Conservation (phyloP, 2,888 invertebrate species). For the Dolomedes plantarius region DNA sequence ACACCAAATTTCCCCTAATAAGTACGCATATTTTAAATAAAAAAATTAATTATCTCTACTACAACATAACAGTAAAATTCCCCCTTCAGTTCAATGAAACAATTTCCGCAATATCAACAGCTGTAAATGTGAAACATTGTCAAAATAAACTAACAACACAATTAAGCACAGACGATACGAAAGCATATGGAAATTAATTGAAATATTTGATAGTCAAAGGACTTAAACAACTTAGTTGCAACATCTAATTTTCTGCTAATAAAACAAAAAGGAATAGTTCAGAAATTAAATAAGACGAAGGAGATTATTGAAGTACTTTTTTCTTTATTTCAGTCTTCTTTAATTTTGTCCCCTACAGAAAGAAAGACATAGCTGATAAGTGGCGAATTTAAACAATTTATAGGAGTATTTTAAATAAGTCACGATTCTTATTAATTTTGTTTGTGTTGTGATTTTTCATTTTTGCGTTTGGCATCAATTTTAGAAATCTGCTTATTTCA, state of each 20-base stretch:
- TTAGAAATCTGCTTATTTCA: too few species aligned
- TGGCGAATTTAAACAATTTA: slow-evolving; percentile 45
- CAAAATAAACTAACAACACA: background rate
- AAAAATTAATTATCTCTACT: too few species aligned
- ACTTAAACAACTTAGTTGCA: slow-evolving; percentile 60
- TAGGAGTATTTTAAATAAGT: slow-evolving; percentile 47
- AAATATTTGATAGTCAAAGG: slow-evolving; percentile 60
- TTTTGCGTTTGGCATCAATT: slow-evolving; percentile 8
- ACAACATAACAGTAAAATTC: too few species aligned
- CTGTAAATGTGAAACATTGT: background rate
- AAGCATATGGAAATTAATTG: slow-evolving; percentile 49
- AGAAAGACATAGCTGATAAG: background rate
- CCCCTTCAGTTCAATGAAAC: too few species aligned
- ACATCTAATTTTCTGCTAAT: slow-evolving; percentile 33
- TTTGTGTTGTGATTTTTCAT: slow-evolving; percentile 24
- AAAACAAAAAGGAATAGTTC: slow-evolving; percentile 12
- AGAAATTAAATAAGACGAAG: slow-evolving; percentile 23
- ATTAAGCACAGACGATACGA: slow-evolving; percentile 18
- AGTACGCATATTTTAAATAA: too few species aligned
- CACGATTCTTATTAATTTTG: slow-evolving; percentile 39
- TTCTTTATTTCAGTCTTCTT: slow-evolving; percentile 23
- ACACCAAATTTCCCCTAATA: too few species aligned
- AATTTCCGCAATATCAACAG: too few species aligned
- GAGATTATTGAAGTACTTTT: background rate
- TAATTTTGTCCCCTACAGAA: slow-evolving; percentile 32